Percentiles rank a stretch among this genome's conserved stretches.
phyloP scores from a whole-genome alignment of 1,140 invertebrate species.

The Psix sp. region DNA sequence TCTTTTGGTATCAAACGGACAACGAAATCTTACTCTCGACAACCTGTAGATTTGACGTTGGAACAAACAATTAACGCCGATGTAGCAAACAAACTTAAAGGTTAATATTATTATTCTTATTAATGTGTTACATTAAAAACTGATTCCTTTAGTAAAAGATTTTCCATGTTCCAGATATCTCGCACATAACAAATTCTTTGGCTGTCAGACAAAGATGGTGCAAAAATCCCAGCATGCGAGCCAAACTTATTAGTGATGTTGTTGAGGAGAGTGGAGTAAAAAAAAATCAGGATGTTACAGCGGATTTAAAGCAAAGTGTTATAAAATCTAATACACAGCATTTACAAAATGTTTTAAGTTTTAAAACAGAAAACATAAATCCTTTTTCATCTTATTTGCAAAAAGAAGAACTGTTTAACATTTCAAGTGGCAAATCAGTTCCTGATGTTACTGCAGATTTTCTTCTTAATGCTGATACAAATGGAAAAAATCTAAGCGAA shows the following conservation, averaged over 20 bases:
- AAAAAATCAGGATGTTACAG: conserved; percentile 30
- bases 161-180: conserved; percentile 20
- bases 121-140: neutral
- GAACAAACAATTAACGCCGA: conserved; percentile 64
- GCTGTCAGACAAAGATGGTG: conserved; percentile 49
- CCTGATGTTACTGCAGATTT: conserved; percentile 7
- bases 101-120: neutral
- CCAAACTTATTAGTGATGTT: conserved; percentile 34
- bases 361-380: conserved; percentile 26
- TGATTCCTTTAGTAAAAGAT: conserved; percentile 1
- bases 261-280: conserved; percentile 13
- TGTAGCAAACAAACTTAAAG: conserved; percentile 48
- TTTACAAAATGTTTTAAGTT: conserved; percentile 8
- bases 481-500: conserved; percentile 19
- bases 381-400: conserved; percentile 21
- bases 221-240: conserved; percentile 34
- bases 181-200: conserved; percentile 49
- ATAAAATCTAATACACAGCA: conserved; percentile 11
- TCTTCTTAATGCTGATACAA: conserved; percentile 33
- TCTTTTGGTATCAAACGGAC: conserved; percentile 59
- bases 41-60: conserved; percentile 55
- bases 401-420: conserved; percentile 41
- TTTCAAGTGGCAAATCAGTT: conserved; percentile 43
- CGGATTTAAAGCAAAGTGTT: conserved; percentile 16
- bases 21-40: conserved; percentile 50